phyloP scores from a whole-genome alignment of 2,888 invertebrate genomes.

The Yponomeuta plumbellus region DNA sequence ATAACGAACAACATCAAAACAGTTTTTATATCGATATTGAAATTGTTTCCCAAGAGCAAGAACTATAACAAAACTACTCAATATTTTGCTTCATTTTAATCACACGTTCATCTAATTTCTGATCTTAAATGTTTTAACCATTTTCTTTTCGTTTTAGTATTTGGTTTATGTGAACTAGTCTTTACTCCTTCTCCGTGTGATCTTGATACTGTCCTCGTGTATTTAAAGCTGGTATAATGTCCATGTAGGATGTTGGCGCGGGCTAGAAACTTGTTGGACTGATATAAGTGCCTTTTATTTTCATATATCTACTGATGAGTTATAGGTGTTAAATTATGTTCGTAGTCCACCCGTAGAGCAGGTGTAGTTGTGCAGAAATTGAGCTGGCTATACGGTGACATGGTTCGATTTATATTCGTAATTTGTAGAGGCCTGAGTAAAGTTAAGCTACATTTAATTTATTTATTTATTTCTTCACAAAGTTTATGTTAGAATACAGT shows the following conservation, averaged over 20 bases:
- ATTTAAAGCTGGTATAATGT: conserved; percentile 68
- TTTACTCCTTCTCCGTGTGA: conserved; percentile 7
- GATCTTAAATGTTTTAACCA: no score
- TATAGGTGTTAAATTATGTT: conserved; percentile 60
- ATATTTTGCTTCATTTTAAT: no score
- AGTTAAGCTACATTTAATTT: not conserved
- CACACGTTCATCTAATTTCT: no score
- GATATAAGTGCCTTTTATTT: conserved; percentile 42
- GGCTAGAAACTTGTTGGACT: conserved; percentile 41
- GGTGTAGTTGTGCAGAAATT: conserved; percentile 27
- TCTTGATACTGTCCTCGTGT: conserved; percentile 68
- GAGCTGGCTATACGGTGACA: not conserved
- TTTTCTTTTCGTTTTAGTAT: not conserved
- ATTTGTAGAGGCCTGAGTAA: not conserved
- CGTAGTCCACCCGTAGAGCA: conserved; percentile 48
- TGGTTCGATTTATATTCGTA: not conserved
- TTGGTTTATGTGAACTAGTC: not conserved
- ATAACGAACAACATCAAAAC: no score
- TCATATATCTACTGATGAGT: conserved; percentile 53
- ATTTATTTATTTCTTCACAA: no score
- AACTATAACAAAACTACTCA: no score
- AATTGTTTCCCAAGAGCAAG: no score
- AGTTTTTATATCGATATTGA: no score
- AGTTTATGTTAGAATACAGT: no score
- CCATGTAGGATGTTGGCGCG: conserved; percentile 54